Conservation (phyloP, 2,113 vertebrate species). For the Proteles cristata region DNA sequence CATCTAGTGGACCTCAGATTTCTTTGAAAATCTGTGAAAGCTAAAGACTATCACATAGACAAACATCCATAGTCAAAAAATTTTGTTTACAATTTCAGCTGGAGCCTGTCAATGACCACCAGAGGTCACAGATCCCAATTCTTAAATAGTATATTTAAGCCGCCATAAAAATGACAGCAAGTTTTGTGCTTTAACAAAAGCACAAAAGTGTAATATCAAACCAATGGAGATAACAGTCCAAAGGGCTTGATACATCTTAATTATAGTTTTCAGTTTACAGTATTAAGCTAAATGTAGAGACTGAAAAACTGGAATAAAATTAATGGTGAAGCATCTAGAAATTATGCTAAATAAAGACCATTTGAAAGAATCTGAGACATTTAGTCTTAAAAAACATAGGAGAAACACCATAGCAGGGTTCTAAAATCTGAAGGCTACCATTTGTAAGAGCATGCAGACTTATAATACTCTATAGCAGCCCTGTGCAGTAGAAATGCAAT, state of each 20-base stretch:
- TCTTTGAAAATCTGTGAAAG: background rate
- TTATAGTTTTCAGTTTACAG: background rate
- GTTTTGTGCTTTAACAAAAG: background rate
- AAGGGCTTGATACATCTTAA: background rate
- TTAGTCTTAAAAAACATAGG: background rate
- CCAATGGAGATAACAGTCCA: background rate
- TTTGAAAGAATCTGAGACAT: slow-evolving; percentile 16
- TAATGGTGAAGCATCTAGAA: background rate
- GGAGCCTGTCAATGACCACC: background rate
- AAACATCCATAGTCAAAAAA: background rate
- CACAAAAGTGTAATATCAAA: background rate
- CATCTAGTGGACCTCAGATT: background rate
- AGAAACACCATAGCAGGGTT: background rate
- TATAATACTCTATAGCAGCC: background rate
- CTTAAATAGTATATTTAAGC: background rate
- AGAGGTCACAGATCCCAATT: background rate
- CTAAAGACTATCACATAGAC: background rate
- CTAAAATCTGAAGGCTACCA: background rate
- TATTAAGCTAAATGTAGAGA: slow-evolving; percentile 7
- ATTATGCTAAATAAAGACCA: slow-evolving; percentile 45
- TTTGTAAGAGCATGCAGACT: background rate
- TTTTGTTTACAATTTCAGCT: background rate
- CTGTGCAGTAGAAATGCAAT: background rate
- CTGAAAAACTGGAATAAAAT: slow-evolving; percentile 4
- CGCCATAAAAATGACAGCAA: background rate